These are phyloP conservation scores for Drosophila nr. fundita DNA, from an alignment of 2,888 invertebrate genomes.

Conservation along the genomic window DNA sequence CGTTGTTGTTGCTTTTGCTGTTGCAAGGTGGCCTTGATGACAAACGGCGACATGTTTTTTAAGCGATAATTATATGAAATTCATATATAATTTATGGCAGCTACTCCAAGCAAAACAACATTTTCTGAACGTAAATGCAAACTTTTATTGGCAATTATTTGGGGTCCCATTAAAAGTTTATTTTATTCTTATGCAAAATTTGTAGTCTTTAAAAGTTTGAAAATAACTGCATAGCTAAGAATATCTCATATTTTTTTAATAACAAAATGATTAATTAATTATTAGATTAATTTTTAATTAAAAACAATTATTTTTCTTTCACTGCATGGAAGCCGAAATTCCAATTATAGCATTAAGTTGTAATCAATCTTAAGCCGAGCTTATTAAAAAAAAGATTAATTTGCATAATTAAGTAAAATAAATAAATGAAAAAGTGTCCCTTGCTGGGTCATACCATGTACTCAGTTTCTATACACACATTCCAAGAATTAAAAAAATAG, in stretches of 20 bases:
- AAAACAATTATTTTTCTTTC: neutral
- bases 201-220: neutral
- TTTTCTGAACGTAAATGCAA: constrained; percentile 32
- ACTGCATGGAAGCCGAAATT: neutral
- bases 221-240: neutral
- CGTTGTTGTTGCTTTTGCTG: constrained; percentile 16
- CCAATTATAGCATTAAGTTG: neutral
- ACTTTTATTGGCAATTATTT: constrained; percentile 18
- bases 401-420: neutral
- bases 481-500: neutral
- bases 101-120: constrained; percentile 25
- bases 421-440: neutral
- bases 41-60: constrained; percentile 74
- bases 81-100: constrained; percentile 42
- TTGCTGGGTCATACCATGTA: neutral
- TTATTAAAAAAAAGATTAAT: neutral
- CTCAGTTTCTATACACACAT: neutral
- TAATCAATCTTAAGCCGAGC: neutral
- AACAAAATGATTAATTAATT: neutral
- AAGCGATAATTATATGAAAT: constrained; percentile 73
- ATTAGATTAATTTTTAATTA: neutral
- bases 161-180: constrained; percentile 4
- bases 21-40: constrained; percentile 69
- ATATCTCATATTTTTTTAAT: neutral
- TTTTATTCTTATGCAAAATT: neutral